Percentiles rank a stretch among this genome's conserved stretches.
phyloP scores from a whole-genome alignment of 2,797 vertebrate species.

The Sebastes trivittatus region DNA sequence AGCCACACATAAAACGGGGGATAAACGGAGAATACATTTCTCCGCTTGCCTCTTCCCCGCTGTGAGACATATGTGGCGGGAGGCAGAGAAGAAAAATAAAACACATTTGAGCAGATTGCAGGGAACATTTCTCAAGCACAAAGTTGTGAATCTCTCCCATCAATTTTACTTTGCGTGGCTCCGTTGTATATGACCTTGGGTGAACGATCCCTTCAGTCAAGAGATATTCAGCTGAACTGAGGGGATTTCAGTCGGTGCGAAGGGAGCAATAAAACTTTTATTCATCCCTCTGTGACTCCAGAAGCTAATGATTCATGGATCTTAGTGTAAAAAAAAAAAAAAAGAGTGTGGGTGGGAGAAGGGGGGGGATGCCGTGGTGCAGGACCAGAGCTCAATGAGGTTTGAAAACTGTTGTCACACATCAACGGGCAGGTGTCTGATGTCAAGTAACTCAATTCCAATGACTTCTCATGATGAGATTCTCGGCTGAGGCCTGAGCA shows the following conservation, averaged over 20 bases:
- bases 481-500: conserved; percentile 38
- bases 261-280: conserved; percentile 76
- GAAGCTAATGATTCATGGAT: conserved; percentile 80
- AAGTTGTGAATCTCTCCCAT: conserved; percentile 66
- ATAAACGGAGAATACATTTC: conserved; percentile 53
- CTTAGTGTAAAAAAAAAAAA: conserved; percentile 47
- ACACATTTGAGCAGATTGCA: conserved; percentile 69
- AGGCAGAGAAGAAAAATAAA: conserved; percentile 58
- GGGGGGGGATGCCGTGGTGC: conserved; percentile 39
- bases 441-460: conserved; percentile 79
- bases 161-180: conserved; percentile 69
- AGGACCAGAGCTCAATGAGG: conserved; percentile 77
- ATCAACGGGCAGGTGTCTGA: conserved; percentile 73
- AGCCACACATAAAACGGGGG: conserved; percentile 64
- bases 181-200: conserved; percentile 74
- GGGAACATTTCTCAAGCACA: conserved; percentile 69
- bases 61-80: conserved; percentile 67
- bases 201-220: conserved; percentile 70
- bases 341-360: not conserved
- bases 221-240: conserved; percentile 69
- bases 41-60: conserved; percentile 55
- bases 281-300: conserved; percentile 73
- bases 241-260: conserved; percentile 64
- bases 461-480: conserved; percentile 66
- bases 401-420: conserved; percentile 81